phyloP scores from a whole-genome alignment of 2,888 invertebrate genomes.

The Scaeva pyrastri region DNA sequence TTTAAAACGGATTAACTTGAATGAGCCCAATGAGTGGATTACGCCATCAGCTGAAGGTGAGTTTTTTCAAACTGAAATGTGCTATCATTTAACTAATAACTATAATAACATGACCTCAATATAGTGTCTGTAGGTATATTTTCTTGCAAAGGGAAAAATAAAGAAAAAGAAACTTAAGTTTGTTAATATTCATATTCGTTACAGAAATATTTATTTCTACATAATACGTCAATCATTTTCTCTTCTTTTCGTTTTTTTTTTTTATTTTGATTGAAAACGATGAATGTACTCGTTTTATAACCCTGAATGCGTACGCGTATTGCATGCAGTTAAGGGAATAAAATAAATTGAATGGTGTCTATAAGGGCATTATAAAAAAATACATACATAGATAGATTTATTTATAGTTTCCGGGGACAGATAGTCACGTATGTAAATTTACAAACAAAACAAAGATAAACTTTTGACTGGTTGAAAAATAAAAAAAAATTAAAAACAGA shows the following conservation, averaged over 20 bases:
- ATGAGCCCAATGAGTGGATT: slow-evolving; percentile 84
- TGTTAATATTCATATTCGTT: slow-evolving; percentile 25
- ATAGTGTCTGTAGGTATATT: too few species aligned
- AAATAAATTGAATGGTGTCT: neutral
- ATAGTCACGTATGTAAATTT: slow-evolving; percentile 27
- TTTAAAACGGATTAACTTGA: slow-evolving; percentile 75
- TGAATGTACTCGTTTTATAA: slow-evolving; percentile 12
- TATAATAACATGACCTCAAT: neutral
- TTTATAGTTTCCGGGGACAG: slow-evolving; percentile 14
- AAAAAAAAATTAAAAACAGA: neutral
- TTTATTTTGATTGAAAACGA: slow-evolving; percentile 6
- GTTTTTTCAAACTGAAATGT: slow-evolving; percentile 65
- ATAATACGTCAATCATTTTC: slow-evolving; percentile 10
- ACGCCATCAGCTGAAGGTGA: slow-evolving; percentile 83
- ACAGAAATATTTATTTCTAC: slow-evolving; percentile 8
- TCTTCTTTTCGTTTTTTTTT: neutral
- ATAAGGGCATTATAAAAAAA: slow-evolving; percentile 3
- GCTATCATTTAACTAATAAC: neutral
- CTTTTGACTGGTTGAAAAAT: neutral
- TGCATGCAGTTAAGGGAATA: slow-evolving; percentile 10
- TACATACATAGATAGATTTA: neutral
- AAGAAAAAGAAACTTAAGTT: neutral
- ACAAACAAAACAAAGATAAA: neutral
- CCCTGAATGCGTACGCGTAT: slow-evolving; percentile 17
- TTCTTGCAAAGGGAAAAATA: neutral